These are phyloP conservation scores for Bursaphelenchus mucronatus DNA, from an alignment of 1,140 invertebrate species.

Conservation along the genomic window DNA sequence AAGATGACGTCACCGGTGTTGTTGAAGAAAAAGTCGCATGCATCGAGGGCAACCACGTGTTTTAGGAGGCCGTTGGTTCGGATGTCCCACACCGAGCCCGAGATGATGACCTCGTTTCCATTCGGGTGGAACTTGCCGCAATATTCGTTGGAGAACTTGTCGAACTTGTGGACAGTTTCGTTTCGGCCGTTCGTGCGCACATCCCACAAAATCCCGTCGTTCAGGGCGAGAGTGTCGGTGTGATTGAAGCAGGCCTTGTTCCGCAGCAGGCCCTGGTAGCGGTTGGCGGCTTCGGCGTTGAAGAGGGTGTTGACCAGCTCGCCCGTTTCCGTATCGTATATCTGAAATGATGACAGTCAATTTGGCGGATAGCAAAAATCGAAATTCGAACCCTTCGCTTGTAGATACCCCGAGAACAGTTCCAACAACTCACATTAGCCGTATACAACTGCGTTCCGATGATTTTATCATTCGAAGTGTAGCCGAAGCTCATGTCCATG, in stretches of 20 bases:
- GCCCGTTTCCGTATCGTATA: conserved; percentile 84
- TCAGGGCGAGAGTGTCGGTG: conserved; percentile 84
- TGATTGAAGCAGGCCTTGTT: conserved; percentile 90
- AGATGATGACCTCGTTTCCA: conserved; percentile 68
- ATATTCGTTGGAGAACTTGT: conserved; percentile 88
- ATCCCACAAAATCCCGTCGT: conserved; percentile 94
- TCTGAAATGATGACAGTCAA: conserved; percentile 64
- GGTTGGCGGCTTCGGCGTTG: conserved; percentile 74
- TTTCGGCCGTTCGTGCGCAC: conserved; percentile 69
- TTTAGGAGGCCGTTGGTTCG: conserved; percentile 86
- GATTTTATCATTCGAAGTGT: conserved; percentile 76
- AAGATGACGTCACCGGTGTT: conserved; percentile 66
- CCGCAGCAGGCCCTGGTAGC: conserved; percentile 71
- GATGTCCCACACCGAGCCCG: conserved; percentile 79
- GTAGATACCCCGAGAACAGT: too few species aligned
- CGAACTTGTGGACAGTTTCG: conserved; percentile 81
- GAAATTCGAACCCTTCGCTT: too few species aligned
- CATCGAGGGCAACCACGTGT: conserved; percentile 84
- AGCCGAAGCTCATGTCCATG: conserved; percentile 85
- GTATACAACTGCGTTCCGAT: conserved; percentile 71
- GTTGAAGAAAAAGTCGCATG: conserved; percentile 70
- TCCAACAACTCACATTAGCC: conserved; percentile 66
- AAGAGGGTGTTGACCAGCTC: conserved; percentile 71
- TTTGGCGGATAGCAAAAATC: conserved; percentile 7
- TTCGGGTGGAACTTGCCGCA: conserved; percentile 96